phyloP scores from a whole-genome alignment of 2,888 invertebrate genomes.

The Physocephala rufipes region DNA sequence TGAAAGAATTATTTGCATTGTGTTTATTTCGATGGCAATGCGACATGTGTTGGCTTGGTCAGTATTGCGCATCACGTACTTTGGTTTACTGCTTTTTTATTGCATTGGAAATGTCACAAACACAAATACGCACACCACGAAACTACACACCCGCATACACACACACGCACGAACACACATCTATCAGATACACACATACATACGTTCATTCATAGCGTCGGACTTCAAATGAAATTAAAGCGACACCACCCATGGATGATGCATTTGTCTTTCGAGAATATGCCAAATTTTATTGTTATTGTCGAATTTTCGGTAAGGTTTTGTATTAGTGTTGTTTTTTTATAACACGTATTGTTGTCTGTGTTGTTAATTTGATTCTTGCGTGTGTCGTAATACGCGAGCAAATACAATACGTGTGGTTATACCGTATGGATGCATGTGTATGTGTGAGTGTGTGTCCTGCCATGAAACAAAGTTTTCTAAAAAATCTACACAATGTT shows the following conservation, averaged over 20 bases:
- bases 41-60: constrained; percentile 25
- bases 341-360: too few relatives aligned
- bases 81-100: neutral
- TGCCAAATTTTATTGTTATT: constrained; percentile 5
- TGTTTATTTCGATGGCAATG: constrained; percentile 35
- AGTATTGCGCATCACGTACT: constrained; percentile 5
- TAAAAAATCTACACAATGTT: constrained; percentile 1
- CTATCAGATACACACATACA: neutral
- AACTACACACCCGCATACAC: too few relatives aligned
- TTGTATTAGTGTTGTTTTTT: too few relatives aligned
- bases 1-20: constrained; percentile 25
- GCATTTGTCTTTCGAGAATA: constrained; percentile 11
- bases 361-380: too few relatives aligned
- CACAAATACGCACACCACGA: neutral
- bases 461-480: neutral
- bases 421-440: neutral
- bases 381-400: too few relatives aligned
- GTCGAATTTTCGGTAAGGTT: neutral
- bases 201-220: neutral
- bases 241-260: too few relatives aligned
- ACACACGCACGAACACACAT: neutral
- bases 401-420: neutral
- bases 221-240: neutral
- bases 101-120: constrained; percentile 4
- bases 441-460: neutral